These are phyloP conservation scores for Cherax destructor DNA, from an alignment of 1,140 invertebrate genomes.

Conservation along the genomic window DNA sequence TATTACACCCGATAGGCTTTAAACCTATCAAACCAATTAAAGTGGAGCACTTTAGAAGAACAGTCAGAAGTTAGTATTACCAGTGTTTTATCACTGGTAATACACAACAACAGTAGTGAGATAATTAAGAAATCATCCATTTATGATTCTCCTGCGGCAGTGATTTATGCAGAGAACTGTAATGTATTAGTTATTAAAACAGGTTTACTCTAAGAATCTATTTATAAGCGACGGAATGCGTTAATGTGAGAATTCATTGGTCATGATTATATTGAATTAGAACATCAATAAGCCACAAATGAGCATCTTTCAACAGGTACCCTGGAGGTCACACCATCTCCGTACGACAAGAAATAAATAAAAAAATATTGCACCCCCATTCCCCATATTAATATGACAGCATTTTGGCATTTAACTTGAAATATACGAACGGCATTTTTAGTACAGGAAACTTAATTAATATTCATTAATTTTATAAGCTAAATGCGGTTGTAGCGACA, in stretches of 20 bases:
- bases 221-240: background rate
- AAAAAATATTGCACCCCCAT: background rate
- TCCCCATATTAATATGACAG: too few relatives aligned
- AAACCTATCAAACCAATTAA: too few relatives aligned
- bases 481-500: background rate
- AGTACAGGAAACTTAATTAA: background rate
- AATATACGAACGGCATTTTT: background rate
- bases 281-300: background rate
- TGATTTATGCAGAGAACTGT: background rate
- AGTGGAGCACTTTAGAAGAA: too few relatives aligned
- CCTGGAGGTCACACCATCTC: background rate
- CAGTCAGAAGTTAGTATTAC: too few relatives aligned
- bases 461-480: background rate
- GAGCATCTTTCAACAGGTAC: background rate
- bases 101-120: too few relatives aligned
- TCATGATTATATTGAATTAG: constrained; percentile 3
- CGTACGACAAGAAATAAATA: background rate
- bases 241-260: background rate
- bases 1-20: too few relatives aligned
- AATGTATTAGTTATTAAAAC: background rate
- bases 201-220: background rate
- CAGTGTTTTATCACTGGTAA: too few relatives aligned
- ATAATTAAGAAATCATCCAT: too few relatives aligned
- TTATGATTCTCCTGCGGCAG: too few relatives aligned
- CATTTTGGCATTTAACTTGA: background rate